Base-by-base conservation (phyloP, 2,113 vertebrate species). In the Xerus inauris region DNA sequence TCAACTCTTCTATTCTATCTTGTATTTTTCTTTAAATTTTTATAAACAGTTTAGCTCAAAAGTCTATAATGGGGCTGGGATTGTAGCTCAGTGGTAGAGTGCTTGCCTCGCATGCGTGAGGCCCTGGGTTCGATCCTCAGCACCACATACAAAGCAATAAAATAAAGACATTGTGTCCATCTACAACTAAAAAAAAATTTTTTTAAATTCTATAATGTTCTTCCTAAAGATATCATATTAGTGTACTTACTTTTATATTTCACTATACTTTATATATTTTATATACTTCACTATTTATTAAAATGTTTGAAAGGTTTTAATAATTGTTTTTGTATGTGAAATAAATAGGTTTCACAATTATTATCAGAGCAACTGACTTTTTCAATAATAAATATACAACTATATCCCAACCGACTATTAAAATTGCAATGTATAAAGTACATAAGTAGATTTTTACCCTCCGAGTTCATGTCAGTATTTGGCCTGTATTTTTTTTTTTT, bases 341-440 rank as follows among this genome's bases (percentile, higher is more conserved):
- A 94, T 81, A 81, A 91, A 47, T 89, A 91, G 20, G 40, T 82
- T 91, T 91, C 69, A 94, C 26, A 87, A 75, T 69, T 28, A n/a
- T 73, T 32, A 57, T 90, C 30, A 80, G 32, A 90, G 30, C 38
- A 96, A 51, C 42, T 84, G 35, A 72, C 45, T 86, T 87, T 89
- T 80, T 65, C 32, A 47, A 67, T 42, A 92, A 32, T 51, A 91
- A 91, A 40, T 47, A 59, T 59, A 85, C 24, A 81, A 82, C 81
- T 81, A 51, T 32, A 87, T 47, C 10, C 42, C 38, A 86, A 54
- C 45, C 45, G 8, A 47, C 1, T 7, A 22, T 49, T 57, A 75
- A 75, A 91, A 81, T 59, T 87, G 54, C 35, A 75, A n/a, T 81
- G 19, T 73, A 26, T 57, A 91, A 94, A 96, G 38, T 45, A 87